phyloP scores from a whole-genome alignment of 2,113 vertebrate genomes.

The Etia nguti region DNA sequence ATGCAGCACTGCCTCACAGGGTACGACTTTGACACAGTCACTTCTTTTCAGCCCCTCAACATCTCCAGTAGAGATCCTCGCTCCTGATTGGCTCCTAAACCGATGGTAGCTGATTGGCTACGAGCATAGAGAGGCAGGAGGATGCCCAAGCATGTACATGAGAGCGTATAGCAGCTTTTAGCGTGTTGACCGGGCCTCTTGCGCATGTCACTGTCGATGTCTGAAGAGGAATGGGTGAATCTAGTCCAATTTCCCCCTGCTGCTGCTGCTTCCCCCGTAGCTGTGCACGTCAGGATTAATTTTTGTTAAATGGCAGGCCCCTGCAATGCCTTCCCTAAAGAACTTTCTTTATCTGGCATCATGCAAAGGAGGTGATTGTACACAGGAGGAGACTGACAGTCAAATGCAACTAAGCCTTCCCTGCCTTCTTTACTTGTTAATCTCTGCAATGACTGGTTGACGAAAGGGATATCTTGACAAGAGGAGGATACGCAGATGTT shows the following conservation, averaged over 20 bases:
- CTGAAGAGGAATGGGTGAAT: constrained; percentile 38
- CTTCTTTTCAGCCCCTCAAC: constrained; percentile 19
- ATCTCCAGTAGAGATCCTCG: constrained; percentile 2
- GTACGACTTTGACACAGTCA: constrained; percentile 51
- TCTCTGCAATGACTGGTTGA: neutral
- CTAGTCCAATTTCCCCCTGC: constrained; percentile 4
- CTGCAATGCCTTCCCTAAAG: constrained; percentile 12
- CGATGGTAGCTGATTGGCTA: constrained; percentile 11
- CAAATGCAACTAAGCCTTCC: constrained; percentile 12
- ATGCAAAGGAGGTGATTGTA: neutral
- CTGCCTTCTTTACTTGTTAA: neutral
- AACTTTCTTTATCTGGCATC: constrained; percentile 17
- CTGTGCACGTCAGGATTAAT: constrained; percentile 40
- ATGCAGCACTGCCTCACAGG: constrained; percentile 43
- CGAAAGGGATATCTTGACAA: neutral
- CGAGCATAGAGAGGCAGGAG: neutral
- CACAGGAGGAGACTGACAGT: constrained; percentile 15
- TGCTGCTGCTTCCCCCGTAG: neutral
- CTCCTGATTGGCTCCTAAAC: constrained; percentile 27
- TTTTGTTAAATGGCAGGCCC: constrained; percentile 29
- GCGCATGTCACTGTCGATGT: constrained; percentile 1
- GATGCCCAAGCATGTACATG: neutral
- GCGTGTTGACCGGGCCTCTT: constrained; percentile 1
- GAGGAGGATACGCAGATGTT: neutral
- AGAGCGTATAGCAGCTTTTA: neutral